Evolutionary conservation across 2,888 invertebrate genomes (phyloP), one percentile per base, ranked within the genome.

Genomic region (Nycteola revayana): DNA sequence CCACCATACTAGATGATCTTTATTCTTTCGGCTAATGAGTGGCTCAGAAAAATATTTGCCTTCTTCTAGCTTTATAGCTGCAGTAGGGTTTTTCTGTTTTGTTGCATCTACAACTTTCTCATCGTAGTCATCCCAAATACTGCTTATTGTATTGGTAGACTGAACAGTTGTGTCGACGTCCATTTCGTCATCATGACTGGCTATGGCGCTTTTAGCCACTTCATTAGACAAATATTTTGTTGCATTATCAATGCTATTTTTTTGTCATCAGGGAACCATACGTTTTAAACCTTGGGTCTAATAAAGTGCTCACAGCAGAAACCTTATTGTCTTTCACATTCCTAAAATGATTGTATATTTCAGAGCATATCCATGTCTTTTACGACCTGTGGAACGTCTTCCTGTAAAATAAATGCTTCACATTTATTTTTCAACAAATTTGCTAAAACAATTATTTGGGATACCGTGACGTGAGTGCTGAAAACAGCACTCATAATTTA

Each of bases 401-500:
- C 7, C 1, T 7, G 10, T 9, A 11, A 14, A 9, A 24, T 9
- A 9, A 30, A 30, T 17, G 22, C 6, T 1, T 2, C 1, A 10
- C 24, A 24, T 1, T 30, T 6, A n/a, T 17, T 30, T 24, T 30
- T 21, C 2, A 26, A 10, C 2, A 26, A 25, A 7, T 32, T 32
- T 5, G 32, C 20, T 11, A 32, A 11, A 7, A 22, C 7, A 8
- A 32, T 26, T n/a, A 32, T 11, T 5, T 21, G 3, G 1, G 28
- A 29, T 8, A 17, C 2, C 1, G 29, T 29, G 0, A 29, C 28
- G 9, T 14, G n/a, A 8, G n/a, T 38, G 9, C 29, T n/a, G n/a
- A n/a, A n/a, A n/a, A n/a, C 32, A 2, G 38, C 25, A 25, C 38
- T 38, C 33, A 38, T 38, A 9, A 17, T 11, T 9, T 33, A 32